A percentile compares a stretch with the other conserved stretches of the same genome.
phyloP scores from a whole-genome alignment of 2,797 vertebrate species.

The Takifugu rubripes region DNA sequence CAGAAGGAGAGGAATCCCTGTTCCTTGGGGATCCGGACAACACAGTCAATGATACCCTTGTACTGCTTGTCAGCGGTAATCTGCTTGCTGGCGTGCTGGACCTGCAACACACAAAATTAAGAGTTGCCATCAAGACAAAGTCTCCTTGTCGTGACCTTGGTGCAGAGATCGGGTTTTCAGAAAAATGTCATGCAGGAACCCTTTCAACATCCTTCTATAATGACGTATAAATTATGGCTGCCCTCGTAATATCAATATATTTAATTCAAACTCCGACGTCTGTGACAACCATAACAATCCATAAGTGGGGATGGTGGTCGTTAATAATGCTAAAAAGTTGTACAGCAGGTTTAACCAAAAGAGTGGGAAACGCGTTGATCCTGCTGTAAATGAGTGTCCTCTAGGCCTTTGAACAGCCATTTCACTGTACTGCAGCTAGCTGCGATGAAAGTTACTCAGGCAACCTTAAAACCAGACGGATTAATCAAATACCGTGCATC shows the following conservation, averaged over 20 bases:
- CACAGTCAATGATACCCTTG: constrained; percentile 86
- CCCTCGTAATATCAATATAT: background rate
- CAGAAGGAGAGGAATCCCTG: constrained; percentile 85
- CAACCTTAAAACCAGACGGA: background rate
- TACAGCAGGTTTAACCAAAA: background rate
- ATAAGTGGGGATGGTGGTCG: too few relatives aligned
- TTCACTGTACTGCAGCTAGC: background rate
- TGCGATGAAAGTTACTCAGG: background rate
- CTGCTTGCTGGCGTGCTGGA: constrained; percentile 84
- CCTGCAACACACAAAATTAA: constrained; percentile 40
- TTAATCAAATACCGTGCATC: accelerated
- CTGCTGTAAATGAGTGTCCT: constrained; percentile 11
- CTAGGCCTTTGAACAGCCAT: constrained; percentile 12
- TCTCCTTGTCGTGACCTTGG: constrained; percentile 60
- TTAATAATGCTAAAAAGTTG: background rate
- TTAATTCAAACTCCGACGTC: background rate
- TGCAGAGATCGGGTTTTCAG: background rate
- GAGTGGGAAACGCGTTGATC: constrained; percentile 22
- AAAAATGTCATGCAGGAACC: too few relatives aligned
- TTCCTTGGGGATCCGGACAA: constrained; percentile 84
- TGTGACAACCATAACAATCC: too few relatives aligned
- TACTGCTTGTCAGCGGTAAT: constrained; percentile 83
- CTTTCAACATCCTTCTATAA: too few relatives aligned
- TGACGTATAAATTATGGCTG: background rate
- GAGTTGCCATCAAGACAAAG: background rate